A percentile compares a stretch with the other conserved stretches of the same genome.
These are phyloP conservation scores for Patagioenas fasciata DNA, from an alignment of 2,113 vertebrate genomes.

Conservation along the genomic window DNA sequence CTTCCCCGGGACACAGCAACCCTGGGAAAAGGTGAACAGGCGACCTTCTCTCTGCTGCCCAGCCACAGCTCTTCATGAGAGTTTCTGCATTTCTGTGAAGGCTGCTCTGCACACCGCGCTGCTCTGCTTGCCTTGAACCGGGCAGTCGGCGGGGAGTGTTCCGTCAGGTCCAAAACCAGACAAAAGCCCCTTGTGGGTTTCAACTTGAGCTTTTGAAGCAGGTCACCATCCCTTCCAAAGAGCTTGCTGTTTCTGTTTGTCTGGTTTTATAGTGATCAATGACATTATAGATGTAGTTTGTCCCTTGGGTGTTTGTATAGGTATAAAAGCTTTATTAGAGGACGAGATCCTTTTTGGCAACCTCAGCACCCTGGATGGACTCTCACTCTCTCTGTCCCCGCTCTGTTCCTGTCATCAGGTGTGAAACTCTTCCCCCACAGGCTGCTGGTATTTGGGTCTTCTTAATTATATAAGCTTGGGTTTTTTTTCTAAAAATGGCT, in stretches of 20 bases:
- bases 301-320: neutral
- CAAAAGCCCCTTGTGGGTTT: neutral
- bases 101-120: rapidly evolving
- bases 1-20: neutral
- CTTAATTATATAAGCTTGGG: neutral
- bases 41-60: neutral
- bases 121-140: neutral
- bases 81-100: neutral
- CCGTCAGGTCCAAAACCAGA: neutral
- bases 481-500: neutral
- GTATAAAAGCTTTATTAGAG: neutral
- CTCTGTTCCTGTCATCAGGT: neutral
- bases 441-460: neutral
- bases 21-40: neutral
- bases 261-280: neutral
- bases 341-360: neutral
- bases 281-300: neutral
- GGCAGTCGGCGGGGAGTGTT: neutral
- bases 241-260: neutral
- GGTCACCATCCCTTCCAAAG: neutral
- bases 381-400: too few species aligned
- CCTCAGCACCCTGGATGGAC: neutral
- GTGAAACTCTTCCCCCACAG: neutral
- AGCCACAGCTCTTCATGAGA: neutral
- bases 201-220: neutral